phyloP scores from a whole-genome alignment of 2,888 invertebrate species.

The Bellardia pandia region DNA sequence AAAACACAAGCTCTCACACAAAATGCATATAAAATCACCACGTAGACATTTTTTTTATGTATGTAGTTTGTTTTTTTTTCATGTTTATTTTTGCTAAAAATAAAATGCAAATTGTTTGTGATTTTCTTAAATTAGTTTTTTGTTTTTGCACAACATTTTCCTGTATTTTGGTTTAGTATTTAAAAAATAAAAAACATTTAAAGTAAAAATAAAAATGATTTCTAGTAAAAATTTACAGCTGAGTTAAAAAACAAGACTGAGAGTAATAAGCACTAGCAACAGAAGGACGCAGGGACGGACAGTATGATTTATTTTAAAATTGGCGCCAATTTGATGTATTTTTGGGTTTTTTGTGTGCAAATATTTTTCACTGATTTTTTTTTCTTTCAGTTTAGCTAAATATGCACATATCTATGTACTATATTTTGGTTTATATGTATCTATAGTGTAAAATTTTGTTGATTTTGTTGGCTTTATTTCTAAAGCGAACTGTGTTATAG shows the following conservation, averaged over 20 bases:
- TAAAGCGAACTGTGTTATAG: conserved; percentile 30
- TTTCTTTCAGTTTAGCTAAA: conserved; percentile 33
- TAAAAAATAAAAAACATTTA: background rate
- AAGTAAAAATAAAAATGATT: conserved; percentile 36
- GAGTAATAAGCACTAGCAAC: background rate
- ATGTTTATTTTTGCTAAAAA: conserved; percentile 2
- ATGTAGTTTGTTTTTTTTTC: background rate
- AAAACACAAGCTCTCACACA: background rate
- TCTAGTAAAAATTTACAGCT: conserved; percentile 32
- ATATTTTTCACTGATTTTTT: conserved; percentile 10
- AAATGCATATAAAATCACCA: background rate
- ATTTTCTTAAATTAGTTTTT: background rate
- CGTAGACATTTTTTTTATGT: conserved; percentile 7
- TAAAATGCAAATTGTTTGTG: background rate
- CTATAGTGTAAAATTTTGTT: background rate
- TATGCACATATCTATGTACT: background rate
- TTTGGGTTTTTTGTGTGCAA: conserved; percentile 27
- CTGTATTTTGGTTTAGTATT: conserved; percentile 3
- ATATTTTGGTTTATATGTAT: conserved; percentile 10
- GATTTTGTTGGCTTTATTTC: conserved; percentile 51
- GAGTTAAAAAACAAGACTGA: conserved; percentile 33
- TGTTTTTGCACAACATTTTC: background rate
- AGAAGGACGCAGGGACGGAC: conserved; percentile 22
- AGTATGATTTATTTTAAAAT: conserved; percentile 72
- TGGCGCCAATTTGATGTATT: conserved; percentile 72